phyloP scores from a whole-genome alignment of 2,888 invertebrate genomes.

The Zaprionus lineosus region DNA sequence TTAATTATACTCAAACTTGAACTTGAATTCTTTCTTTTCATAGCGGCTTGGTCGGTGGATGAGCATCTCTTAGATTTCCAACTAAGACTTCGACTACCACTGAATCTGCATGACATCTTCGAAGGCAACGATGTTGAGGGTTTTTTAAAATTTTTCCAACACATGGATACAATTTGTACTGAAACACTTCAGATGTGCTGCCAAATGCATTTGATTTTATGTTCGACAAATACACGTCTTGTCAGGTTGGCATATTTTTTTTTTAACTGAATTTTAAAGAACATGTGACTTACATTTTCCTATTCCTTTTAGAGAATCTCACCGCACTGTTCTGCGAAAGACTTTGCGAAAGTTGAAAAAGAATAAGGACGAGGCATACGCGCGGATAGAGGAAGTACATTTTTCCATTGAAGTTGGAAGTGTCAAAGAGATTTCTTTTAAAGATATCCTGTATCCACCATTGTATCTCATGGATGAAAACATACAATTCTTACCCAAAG shows the following conservation, averaged over 20 bases:
- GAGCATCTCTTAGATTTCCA: constrained; percentile 68
- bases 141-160: constrained; percentile 47
- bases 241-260: constrained; percentile 49
- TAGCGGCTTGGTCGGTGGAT: constrained; percentile 47
- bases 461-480: constrained; percentile 67
- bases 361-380: constrained; percentile 18
- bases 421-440: constrained; percentile 60
- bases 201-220: constrained; percentile 43
- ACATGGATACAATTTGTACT: constrained; percentile 53
- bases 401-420: constrained; percentile 67
- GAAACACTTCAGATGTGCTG: constrained; percentile 34
- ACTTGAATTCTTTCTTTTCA: no score
- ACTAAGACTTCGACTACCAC: constrained; percentile 62
- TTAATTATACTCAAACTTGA: not conserved
- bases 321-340: constrained; percentile 60
- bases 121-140: constrained; percentile 38
- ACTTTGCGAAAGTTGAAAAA: constrained; percentile 32
- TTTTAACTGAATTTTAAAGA: not conserved
- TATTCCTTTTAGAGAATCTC: constrained; percentile 45
- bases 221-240: constrained; percentile 39
- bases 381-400: constrained; percentile 31
- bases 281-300: not conserved
- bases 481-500: constrained; percentile 70
- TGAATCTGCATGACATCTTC: constrained; percentile 38
- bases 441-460: constrained; percentile 64